These are phyloP conservation scores for Lithophane leautieri DNA, from an alignment of 2,888 invertebrate genomes.

Conservation along the genomic window DNA sequence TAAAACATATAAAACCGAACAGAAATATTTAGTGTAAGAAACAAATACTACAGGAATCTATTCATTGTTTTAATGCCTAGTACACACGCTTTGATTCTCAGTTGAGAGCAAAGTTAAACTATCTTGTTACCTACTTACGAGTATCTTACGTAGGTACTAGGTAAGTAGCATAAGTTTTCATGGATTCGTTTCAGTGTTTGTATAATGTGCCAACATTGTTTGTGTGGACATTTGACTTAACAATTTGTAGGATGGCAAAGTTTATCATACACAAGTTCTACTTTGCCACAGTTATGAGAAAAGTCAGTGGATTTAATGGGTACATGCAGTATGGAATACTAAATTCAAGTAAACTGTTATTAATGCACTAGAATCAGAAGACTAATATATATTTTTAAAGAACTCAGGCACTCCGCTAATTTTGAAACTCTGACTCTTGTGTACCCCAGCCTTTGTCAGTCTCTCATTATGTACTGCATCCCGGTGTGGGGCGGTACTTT, in stretches of 20 bases:
- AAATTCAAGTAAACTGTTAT: not conserved
- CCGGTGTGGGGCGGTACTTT: too few species aligned
- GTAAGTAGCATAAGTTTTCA: conserved; percentile 21
- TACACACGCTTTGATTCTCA: conserved; percentile 29
- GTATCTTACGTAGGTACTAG: conserved; percentile 2
- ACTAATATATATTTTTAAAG: too few species aligned
- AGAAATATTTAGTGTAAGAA: conserved; percentile 26
- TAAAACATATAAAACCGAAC: too few species aligned
- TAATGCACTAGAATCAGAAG: too few species aligned
- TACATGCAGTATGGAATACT: not conserved
- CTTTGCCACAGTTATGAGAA: not conserved
- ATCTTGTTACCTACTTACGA: too few species aligned
- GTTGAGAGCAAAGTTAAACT: conserved; percentile 43
- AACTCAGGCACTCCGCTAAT: too few species aligned
- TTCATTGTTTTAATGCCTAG: conserved; percentile 34
- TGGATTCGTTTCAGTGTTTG: conserved; percentile 41
- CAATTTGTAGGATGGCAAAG: conserved; percentile 4
- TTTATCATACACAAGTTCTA: conserved; percentile 21
- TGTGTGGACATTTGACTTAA: conserved; percentile 21
- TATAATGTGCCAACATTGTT: conserved; percentile 24
- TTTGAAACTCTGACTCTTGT: too few species aligned
- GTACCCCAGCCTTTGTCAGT: too few species aligned
- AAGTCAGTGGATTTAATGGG: too few species aligned
- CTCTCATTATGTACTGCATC: too few species aligned
- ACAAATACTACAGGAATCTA: conserved; percentile 35